Evolutionary conservation across 2,888 invertebrate genomes (phyloP), one percentile per base, ranked within the genome.

Genomic region (Parthenolecanium corni): DNA sequence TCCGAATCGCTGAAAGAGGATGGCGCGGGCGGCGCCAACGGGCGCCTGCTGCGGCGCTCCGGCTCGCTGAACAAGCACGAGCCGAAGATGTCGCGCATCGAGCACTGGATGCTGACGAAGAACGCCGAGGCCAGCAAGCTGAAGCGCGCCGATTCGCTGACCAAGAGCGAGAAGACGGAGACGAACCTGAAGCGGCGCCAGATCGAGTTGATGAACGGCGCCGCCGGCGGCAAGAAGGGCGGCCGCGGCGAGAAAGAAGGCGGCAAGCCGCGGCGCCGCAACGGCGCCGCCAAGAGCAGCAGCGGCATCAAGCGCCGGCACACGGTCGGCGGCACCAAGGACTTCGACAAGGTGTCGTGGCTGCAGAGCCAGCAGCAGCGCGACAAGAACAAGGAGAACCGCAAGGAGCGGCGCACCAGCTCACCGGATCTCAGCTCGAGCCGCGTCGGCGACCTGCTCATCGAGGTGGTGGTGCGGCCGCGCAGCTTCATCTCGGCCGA

Each of bases 241-340:
- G 20, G 11, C 6, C 36, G 47, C 20, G 18, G 71, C 31, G 74
- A 76, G 58, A 75, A 76, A 68, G 65, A 66, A 56, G 64, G 62
- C 20, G 56, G 64, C 58, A 84, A 85, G 72, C 75, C 84, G 64
- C 85, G 86, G 74, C 76, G 85, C 67, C 85, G 85, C 75, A 85
- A 84, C 73, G 85, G 85, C 82, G 83, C 84, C 82, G n/a, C 63
- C 24, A 66, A 67, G n/a, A 9, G 31, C 31, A 85, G 85, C 74
- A 77, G 85, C 67, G 86, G 87, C 66, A 88, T 90, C 70, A 90
- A 90, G 75, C 80, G 93, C 47, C 79, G 93, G 25, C 92, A 93
- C 76, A 93, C 93, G 0, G 91, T 93, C 9, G 92, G 92, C 66
- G 92, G 93, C 62, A 88, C 89, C n/a, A 89, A 89, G 75, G 92